Evolutionary conservation across 2,888 invertebrate genomes (phyloP), one percentile per base, ranked within the genome.

Genomic region (Ecliptopera silaceata): DNA sequence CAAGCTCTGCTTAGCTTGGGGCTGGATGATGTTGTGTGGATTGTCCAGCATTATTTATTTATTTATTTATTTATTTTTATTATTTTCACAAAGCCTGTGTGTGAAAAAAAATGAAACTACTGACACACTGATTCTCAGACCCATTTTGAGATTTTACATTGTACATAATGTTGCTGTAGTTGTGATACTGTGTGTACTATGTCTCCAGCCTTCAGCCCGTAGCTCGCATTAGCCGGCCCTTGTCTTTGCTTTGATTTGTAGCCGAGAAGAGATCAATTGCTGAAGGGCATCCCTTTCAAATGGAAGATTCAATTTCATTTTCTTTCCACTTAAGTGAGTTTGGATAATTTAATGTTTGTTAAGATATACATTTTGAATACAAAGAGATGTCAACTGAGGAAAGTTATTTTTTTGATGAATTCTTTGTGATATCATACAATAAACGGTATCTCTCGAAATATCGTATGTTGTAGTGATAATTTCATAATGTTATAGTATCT

Each of bases 191-290:
- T 6, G n/a, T 43, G 13, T 38, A 51, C 59, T 32, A 43, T 46
- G 54, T n/a, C 13, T 32, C 12, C 46, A 34, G 46, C 59, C 59
- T 59, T 46, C 45, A 59, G 59, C 70, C 73, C 79, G 68, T 62
- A 73, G 74, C 77, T 70, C 66, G 73, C 81, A 80, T 84, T 82
- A 82, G 69, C 82, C 82, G 74, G 79, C 83, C 84, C 83, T 79
- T 75, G 83, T 82, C 82, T 80, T 82, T 77, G 73, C 83, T 85
- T 87, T 88, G 88, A 89, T 88, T 88, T 89, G 87, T 86, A 74
- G 74, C 73, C 66, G 67, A 71, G 71, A 74, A 71, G 72, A 84
- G 80, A 87, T 85, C 84, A 79, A 84, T 84, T 74, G 85, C 84
- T 75, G 63, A 66, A 64, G 74, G 79, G 73, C 64, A 68, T 63